phyloP scores from a whole-genome alignment of 2,888 invertebrate genomes.

The Deladenus siricidicola region DNA sequence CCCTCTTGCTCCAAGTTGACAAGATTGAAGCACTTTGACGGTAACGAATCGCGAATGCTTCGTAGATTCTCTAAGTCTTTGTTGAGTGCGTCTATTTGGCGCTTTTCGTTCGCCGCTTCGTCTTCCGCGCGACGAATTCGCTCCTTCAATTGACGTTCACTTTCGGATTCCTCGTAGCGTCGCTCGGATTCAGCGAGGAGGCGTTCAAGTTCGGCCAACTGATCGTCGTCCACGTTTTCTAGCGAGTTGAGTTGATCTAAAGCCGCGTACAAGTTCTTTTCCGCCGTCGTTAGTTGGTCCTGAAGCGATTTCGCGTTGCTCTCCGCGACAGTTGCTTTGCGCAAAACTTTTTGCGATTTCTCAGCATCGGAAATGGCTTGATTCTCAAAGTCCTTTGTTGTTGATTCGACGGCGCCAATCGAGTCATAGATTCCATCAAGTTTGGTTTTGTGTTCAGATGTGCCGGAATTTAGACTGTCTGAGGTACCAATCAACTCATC shows the following conservation, averaged over 20 bases:
- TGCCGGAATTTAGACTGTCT: conserved; percentile 10
- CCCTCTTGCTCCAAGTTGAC: conserved; percentile 47
- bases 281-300: conserved; percentile 23
- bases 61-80: conserved; percentile 42
- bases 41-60: conserved; percentile 62
- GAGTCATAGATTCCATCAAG: conserved; percentile 13
- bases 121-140: conserved; percentile 16
- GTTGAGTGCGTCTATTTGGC: conserved; percentile 3
- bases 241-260: conserved; percentile 36
- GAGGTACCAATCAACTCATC: conserved; percentile 15
- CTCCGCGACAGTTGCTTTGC: conserved; percentile 29
- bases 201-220: conserved; percentile 55
- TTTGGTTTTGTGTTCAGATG: conserved; percentile 8
- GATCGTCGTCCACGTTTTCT: conserved; percentile 51
- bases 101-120: conserved; percentile 24
- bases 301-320: conserved; percentile 27
- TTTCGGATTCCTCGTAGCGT: conserved; percentile 22
- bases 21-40: conserved; percentile 68
- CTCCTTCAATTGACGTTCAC: conserved; percentile 25
- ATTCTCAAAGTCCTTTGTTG: conserved; percentile 30
- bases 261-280: conserved; percentile 59
- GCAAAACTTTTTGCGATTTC: conserved; percentile 28
- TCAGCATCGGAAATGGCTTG: conserved; percentile 29
- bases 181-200: conserved; percentile 52
- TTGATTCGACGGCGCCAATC: conserved; percentile 18